Percentiles rank a stretch among this genome's conserved stretches.
phyloP scores from a whole-genome alignment of 2,797 vertebrate species.

The Sphenodon punctatus region DNA sequence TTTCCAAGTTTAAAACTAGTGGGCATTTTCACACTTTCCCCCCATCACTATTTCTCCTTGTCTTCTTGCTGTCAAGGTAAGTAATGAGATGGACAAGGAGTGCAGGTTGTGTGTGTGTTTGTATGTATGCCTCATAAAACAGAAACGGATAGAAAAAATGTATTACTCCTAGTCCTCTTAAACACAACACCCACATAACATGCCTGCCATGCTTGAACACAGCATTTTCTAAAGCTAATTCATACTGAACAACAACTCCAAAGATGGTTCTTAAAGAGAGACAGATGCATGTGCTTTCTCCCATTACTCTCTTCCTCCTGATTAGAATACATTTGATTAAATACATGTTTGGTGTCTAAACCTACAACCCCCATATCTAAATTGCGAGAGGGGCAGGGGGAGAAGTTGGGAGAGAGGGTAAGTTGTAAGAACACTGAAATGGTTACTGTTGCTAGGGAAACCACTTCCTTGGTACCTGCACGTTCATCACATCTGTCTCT shows the following conservation, averaged over 20 bases:
- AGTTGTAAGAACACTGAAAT: conserved; percentile 63
- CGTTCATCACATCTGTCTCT: conserved; percentile 65
- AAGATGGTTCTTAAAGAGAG: conserved; percentile 1
- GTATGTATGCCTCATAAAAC: background rate
- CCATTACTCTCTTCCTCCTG: conserved; percentile 16
- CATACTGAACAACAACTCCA: background rate
- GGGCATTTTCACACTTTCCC: background rate
- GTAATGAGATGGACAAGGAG: background rate
- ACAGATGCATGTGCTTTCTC: conserved; percentile 14
- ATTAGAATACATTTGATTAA: conserved; percentile 48
- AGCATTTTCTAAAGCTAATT: conserved; percentile 16
- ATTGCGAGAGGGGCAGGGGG: conserved; percentile 52
- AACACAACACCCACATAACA: background rate
- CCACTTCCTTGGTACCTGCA: conserved; percentile 67
- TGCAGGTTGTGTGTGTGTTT: background rate
- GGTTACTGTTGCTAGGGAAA: conserved; percentile 79
- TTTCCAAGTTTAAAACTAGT: background rate
- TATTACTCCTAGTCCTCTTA: background rate
- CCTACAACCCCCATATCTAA: conserved; percentile 59
- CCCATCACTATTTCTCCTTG: background rate
- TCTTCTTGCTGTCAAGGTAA: background rate
- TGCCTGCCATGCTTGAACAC: background rate
- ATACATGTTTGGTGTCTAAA: conserved; percentile 18
- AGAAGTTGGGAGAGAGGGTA: conserved; percentile 43
- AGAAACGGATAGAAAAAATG: background rate